A percentile compares a stretch with the other conserved stretches of the same genome.
Evolutionary conservation across 2,113 vertebrate genomes (phyloP).

Genomic region (Emydura subglobosa): DNA sequence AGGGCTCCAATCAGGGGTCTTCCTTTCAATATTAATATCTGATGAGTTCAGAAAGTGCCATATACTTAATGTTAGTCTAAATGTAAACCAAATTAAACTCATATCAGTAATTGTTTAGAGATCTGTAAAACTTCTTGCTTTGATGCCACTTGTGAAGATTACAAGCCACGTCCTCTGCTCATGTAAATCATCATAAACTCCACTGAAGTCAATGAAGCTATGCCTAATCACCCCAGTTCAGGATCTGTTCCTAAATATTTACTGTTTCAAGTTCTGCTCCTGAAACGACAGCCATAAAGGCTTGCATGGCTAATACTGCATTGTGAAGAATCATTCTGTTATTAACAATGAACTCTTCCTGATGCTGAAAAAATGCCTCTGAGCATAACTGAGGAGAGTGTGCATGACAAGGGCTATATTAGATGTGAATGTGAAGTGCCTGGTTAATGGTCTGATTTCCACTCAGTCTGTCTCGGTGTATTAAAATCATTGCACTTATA

Average conservation of each 20-base stretch:
- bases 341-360: background rate
- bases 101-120: background rate
- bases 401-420: background rate
- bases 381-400: slow-evolving; percentile 3
- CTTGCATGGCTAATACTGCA: background rate
- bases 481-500: slow-evolving; percentile 18
- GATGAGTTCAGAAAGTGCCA: background rate
- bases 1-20: background rate
- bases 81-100: background rate
- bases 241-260: background rate
- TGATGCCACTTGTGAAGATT: background rate
- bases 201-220: background rate
- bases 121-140: background rate
- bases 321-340: background rate
- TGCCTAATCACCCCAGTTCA: background rate
- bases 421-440: background rate
- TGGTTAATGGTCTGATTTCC: slow-evolving; percentile 4
- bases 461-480: background rate
- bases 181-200: background rate
- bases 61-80: background rate
- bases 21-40: background rate
- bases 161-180: background rate
- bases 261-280: background rate
- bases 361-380: slow-evolving; percentile 23
- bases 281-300: background rate